Evolutionary conservation across 1,140 invertebrate genomes (phyloP).

Genomic region (Harpegnathos saltator): DNA sequence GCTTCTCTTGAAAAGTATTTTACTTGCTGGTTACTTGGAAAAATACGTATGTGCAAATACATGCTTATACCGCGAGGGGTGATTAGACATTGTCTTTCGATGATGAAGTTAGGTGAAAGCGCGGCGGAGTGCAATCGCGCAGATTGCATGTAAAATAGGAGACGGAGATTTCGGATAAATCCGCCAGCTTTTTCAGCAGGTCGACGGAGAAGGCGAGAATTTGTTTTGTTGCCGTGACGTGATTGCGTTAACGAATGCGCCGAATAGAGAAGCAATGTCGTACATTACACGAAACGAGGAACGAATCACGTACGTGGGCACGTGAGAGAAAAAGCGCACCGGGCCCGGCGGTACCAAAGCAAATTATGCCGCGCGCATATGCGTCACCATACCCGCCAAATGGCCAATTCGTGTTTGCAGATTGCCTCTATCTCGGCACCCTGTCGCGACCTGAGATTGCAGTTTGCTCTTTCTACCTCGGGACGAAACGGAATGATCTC

Average conservation of each 20-base stretch:
- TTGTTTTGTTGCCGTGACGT: not conserved
- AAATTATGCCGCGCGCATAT: constrained; percentile 78
- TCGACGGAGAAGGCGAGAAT: constrained; percentile 5
- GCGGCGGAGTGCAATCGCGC: too few relatives aligned
- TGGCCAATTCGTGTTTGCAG: constrained; percentile 86
- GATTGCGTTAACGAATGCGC: constrained; percentile 2
- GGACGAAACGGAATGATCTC: constrained; percentile 56
- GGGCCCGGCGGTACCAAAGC: constrained; percentile 75
- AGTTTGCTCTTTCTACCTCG: constrained; percentile 82
- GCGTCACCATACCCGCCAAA: constrained; percentile 82
- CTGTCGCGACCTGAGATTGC: constrained; percentile 81
- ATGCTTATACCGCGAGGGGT: too few relatives aligned
- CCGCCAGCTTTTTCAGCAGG: not conserved
- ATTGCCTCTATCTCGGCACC: constrained; percentile 85
- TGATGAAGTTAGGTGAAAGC: too few relatives aligned
- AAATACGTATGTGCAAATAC: too few relatives aligned
- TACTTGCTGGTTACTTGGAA: too few relatives aligned
- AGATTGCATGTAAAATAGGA: too few relatives aligned
- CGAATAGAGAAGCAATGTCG: constrained; percentile 35
- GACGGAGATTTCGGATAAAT: too few relatives aligned
- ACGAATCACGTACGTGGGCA: constrained; percentile 68
- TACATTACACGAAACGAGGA: constrained; percentile 46
- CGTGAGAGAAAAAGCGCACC: constrained; percentile 56
- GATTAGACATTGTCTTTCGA: too few relatives aligned
- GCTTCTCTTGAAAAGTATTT: too few relatives aligned